Percentiles rank a stretch among this genome's conserved stretches.
These are phyloP conservation scores for Macaca nemestrina DNA, from an alignment of 2,113 vertebrate species.

Conservation along the genomic window DNA sequence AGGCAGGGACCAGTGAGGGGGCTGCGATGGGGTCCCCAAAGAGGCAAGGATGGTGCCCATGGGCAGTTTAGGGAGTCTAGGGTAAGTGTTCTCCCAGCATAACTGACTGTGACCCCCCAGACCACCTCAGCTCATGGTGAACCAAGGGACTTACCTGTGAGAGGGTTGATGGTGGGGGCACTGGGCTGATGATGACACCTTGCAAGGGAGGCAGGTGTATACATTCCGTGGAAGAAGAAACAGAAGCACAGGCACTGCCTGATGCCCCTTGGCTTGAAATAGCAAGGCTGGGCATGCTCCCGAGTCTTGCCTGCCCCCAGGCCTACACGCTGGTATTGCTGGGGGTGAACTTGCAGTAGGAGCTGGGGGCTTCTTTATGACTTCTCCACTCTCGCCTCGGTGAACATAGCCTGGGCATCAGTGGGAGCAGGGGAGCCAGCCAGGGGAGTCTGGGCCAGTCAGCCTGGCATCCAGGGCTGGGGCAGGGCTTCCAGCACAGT, in stretches of 20 bases:
- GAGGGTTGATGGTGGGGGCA: background rate
- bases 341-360: background rate
- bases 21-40: background rate
- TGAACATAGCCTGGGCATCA: background rate
- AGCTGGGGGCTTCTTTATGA: background rate
- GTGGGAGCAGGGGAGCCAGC: background rate
- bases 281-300: rapidly evolving
- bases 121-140: background rate
- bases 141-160: background rate
- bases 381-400: rapidly evolving
- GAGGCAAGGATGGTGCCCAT: background rate
- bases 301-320: background rate
- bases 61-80: background rate
- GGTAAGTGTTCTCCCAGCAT: background rate
- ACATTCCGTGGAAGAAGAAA: background rate
- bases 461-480: background rate
- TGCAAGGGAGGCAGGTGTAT: background rate
- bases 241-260: too few relatives aligned
- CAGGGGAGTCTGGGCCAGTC: background rate
- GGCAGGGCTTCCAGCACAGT: background rate
- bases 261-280: background rate
- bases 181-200: background rate
- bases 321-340: background rate
- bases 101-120: background rate
- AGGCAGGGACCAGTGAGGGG: background rate